Evolutionary conservation across 2,797 vertebrate genomes (phyloP), one percentile per base, ranked within the genome.

Genomic region (Hephaestus fuliginosus): DNA sequence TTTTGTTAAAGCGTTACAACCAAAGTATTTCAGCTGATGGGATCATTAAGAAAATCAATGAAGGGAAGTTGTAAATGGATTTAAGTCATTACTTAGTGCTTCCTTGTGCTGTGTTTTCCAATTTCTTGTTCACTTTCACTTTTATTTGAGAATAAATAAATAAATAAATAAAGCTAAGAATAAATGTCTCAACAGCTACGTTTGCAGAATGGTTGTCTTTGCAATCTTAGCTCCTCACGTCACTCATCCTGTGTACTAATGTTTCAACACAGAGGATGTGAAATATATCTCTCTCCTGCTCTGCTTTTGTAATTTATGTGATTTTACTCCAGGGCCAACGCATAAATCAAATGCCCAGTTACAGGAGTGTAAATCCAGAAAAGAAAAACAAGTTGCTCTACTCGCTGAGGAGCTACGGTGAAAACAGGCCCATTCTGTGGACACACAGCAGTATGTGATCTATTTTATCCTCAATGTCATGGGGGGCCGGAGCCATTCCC

Each of bases 261-360:
- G 63, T 78, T 68, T 78, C 70, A 75, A 36, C 44, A 3, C n/a
- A 56, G 52, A 46, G 48, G 46, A 86, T 74, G 62, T 80, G 74
- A 77, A 81, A 81, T 56, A 36, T 55, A 77, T 74, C 61, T 56
- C 61, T 56, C 48, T 43, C 39, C 68, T 43, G 60, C 41, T 85
- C 81, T 89, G 84, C 71, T 91, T 84, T 79, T 74, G 43, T 75
- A 68, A 79, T 84, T 63, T 36, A 52, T 62, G 44, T 28, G 44
- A 30, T 10, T 71, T 48, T 15, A 75, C 84, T 82, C 78, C 48
- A 11, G 82, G 58, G 80, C 56, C 43, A 4, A 46, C 15, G 7
- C 74, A 85, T 88, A 79, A 78, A 86, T 89, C 84, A 85, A 64
- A 83, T 83, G 61, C 74, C 81, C 43, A 3, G 56, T 4, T 70